phyloP scores from a whole-genome alignment of 2,888 invertebrate species.

The Caenorhabditis virilis region DNA sequence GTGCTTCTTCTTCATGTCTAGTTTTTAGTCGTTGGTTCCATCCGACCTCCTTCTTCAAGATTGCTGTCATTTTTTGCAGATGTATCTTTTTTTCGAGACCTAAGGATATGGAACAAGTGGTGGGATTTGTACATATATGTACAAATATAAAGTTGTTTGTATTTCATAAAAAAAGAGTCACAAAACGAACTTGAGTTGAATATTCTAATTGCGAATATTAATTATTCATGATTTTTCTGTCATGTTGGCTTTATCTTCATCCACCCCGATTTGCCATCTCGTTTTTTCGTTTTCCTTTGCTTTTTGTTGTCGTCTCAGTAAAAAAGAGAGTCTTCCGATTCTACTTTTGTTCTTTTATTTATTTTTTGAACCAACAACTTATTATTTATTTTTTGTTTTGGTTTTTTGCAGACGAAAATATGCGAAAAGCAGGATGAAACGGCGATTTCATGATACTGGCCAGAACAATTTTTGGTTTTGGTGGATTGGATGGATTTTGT shows the following conservation, averaged over 20 bases:
- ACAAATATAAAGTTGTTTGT: no score
- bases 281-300: constrained; percentile 12
- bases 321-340: no score
- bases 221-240: constrained; percentile 29
- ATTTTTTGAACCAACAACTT: not conserved
- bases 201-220: constrained; percentile 34
- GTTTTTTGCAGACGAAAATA: no score
- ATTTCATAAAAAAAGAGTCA: no score
- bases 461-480: not conserved
- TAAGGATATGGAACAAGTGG: no score
- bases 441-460: constrained; percentile 35
- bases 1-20: no score
- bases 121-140: no score
- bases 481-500: not conserved
- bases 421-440: constrained; percentile 31
- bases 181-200: not conserved
- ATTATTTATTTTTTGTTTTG: constrained; percentile 1
- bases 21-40: no score
- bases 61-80: not conserved
- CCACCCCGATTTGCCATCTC: constrained; percentile 23
- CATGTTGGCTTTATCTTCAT: constrained; percentile 28
- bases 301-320: no score
- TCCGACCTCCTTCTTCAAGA: no score
- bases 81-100: not conserved
- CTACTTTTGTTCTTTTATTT: not conserved